phyloP scores from a whole-genome alignment of 1,140 invertebrate genomes.

The Lepidotrigona ventralis region DNA sequence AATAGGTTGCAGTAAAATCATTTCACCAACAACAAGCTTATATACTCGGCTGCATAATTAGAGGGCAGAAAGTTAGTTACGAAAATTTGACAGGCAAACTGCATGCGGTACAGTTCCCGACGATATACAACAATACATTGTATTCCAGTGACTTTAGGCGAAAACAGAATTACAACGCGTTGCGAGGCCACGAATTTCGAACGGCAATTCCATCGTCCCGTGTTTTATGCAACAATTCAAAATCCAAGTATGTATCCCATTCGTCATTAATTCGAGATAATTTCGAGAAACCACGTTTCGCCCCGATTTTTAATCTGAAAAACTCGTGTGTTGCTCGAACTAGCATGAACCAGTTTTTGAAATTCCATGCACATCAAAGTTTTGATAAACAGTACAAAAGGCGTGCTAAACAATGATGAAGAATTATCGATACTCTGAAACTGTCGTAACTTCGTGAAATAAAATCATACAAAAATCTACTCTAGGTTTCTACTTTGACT shows the following conservation, averaged over 20 bases:
- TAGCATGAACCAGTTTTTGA: neutral
- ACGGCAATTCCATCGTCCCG: neutral
- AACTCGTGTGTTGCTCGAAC: too few species aligned
- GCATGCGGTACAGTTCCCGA: neutral
- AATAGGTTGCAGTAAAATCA: neutral
- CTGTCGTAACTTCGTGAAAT: too few species aligned
- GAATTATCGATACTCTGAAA: too few species aligned
- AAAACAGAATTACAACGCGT: neutral
- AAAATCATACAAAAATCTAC: too few species aligned
- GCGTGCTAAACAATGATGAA: too few species aligned
- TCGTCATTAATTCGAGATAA: slow-evolving; percentile 13
- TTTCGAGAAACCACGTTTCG: neutral
- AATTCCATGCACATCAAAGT: neutral
- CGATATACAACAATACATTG: neutral
- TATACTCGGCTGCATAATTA: neutral
- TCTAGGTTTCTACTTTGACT: too few species aligned
- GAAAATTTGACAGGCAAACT: neutral
- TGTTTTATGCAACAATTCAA: neutral
- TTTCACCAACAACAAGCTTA: neutral
- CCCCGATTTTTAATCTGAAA: neutral
- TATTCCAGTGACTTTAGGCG: neutral
- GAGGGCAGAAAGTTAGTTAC: neutral
- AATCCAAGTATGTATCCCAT: slow-evolving; percentile 7
- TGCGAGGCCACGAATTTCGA: neutral
- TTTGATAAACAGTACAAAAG: neutral